Evolutionary conservation across 2,888 invertebrate genomes (phyloP).

Genomic region (Cheilosia pagana): DNA sequence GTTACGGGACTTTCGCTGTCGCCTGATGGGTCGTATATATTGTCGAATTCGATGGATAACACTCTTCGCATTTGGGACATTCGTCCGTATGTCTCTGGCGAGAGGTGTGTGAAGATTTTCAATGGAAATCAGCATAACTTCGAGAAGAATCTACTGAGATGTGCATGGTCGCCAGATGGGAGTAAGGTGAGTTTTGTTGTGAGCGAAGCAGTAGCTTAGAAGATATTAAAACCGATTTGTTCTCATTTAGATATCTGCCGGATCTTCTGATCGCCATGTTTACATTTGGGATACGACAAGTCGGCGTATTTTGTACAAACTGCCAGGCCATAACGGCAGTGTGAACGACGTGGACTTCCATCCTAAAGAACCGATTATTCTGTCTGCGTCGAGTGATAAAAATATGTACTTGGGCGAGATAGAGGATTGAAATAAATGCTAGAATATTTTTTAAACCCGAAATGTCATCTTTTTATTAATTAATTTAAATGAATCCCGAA

Average conservation of each 20-base stretch:
- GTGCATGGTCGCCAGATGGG: constrained; percentile 97
- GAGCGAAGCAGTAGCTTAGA: neutral
- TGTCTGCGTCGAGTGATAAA: constrained; percentile 98
- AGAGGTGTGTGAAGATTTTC: constrained; percentile 96
- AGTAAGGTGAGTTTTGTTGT: constrained; percentile 87
- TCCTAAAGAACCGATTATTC: constrained; percentile 95
- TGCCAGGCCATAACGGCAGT: constrained; percentile 99
- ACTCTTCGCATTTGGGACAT: constrained; percentile 98
- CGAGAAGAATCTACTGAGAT: constrained; percentile 97
- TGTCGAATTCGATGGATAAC: constrained; percentile 99
- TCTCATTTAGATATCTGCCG: constrained; percentile 87
- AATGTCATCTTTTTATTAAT: neutral
- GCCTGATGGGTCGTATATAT: constrained; percentile 90
- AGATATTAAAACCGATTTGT: constrained; percentile 76
- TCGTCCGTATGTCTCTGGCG: constrained; percentile 95
- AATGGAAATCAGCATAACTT: constrained; percentile 98
- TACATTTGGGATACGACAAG: constrained; percentile 99
- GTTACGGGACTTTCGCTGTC: constrained; percentile 91
- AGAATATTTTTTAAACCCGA: neutral
- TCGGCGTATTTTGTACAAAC: constrained; percentile 95
- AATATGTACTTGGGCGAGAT: constrained; percentile 98
- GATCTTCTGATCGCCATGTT: constrained; percentile 97
- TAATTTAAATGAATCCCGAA: too few relatives aligned
- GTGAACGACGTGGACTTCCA: constrained; percentile 99
- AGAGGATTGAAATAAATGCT: constrained; percentile 84